A percentile compares a stretch with the other conserved stretches of the same genome.
phyloP scores from a whole-genome alignment of 2,888 invertebrate species.

The Acleris cristana region DNA sequence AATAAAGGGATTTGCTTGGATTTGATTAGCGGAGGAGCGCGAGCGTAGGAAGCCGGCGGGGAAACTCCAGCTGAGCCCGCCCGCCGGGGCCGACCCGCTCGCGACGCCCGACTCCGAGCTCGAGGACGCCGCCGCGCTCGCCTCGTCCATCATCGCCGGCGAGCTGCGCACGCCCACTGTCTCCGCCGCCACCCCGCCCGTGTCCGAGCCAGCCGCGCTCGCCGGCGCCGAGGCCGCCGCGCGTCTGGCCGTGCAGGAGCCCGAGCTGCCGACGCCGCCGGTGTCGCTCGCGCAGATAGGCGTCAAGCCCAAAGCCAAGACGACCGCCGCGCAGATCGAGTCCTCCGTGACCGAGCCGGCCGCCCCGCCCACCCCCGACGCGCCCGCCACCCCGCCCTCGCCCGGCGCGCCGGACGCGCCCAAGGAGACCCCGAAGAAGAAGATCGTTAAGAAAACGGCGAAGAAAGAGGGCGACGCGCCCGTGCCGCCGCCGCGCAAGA shows the following conservation, averaged over 20 bases:
- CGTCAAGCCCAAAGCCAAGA: slow-evolving; percentile 68
- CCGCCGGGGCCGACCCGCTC: slow-evolving; percentile 66
- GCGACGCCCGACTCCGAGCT: slow-evolving; percentile 80
- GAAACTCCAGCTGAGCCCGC: slow-evolving; percentile 73
- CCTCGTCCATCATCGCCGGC: slow-evolving; percentile 77
- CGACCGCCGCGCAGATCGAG: slow-evolving; percentile 71
- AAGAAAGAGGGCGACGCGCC: slow-evolving; percentile 80
- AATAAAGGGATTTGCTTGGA: slow-evolving; percentile 79
- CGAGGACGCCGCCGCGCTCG: slow-evolving; percentile 78
- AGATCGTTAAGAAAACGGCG: slow-evolving; percentile 76
- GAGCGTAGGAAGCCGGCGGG: slow-evolving; percentile 77
- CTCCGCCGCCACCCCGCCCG: slow-evolving; percentile 60
- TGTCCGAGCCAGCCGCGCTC: slow-evolving; percentile 47
- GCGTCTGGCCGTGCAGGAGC: slow-evolving; percentile 64
- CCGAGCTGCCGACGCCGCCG: slow-evolving; percentile 78
- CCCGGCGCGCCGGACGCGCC: slow-evolving; percentile 36
- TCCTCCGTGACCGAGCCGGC: slow-evolving; percentile 62
- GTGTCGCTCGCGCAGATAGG: slow-evolving; percentile 81
- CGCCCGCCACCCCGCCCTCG: slow-evolving; percentile 23
- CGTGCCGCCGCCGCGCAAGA: slow-evolving; percentile 82
- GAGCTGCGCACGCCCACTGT: slow-evolving; percentile 69
- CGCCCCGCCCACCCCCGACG: slow-evolving; percentile 38
- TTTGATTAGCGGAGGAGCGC: slow-evolving; percentile 77
- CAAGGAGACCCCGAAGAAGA: slow-evolving; percentile 66
- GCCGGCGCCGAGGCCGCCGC: slow-evolving; percentile 33